These are phyloP conservation scores for Nerophis lumbriciformis DNA, from an alignment of 2,113 vertebrate species.

Conservation along the genomic window DNA sequence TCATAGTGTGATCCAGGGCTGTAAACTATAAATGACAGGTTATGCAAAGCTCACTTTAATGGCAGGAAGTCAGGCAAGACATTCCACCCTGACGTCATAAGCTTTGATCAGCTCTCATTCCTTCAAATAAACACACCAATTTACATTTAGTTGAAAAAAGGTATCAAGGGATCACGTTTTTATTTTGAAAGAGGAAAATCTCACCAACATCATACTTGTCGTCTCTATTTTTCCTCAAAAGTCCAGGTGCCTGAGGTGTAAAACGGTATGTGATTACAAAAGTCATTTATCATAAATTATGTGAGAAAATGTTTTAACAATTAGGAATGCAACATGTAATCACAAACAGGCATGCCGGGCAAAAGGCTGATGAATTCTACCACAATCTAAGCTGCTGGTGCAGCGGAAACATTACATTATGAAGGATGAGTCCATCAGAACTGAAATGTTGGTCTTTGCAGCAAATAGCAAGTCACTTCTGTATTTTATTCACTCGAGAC, in stretches of 20 bases:
- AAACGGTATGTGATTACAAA: conserved; percentile 42
- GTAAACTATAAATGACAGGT: conserved; percentile 9
- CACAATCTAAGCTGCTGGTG: conserved; percentile 51
- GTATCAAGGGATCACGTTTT: conserved; percentile 20
- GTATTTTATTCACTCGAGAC: conserved; percentile 48
- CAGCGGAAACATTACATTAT: conserved; percentile 47
- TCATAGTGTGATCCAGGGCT: conserved; percentile 7
- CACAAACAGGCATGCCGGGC: conserved; percentile 71
- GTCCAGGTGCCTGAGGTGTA: conserved; percentile 30
- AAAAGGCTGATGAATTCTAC: conserved; percentile 58
- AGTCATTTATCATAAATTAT: conserved; percentile 56
- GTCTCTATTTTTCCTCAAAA: conserved; percentile 33
- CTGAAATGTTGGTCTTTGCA: conserved; percentile 1
- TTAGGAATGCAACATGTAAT: conserved; percentile 64
- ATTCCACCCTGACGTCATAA: conserved; percentile 24
- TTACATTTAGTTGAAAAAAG: conserved; percentile 33
- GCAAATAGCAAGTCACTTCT: not conserved
- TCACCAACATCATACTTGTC: conserved; percentile 22
- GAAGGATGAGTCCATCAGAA: conserved; percentile 63
- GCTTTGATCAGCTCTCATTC: conserved; percentile 26
- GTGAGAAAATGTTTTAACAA: conserved; percentile 36
- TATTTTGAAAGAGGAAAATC: conserved; percentile 25
- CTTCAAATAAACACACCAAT: conserved; percentile 34
- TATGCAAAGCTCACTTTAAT: conserved; percentile 3
- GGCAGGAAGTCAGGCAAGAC: conserved; percentile 14